These are phyloP conservation scores for Ahaetulla prasina DNA, from an alignment of 2,113 vertebrate species.

Conservation along the genomic window DNA sequence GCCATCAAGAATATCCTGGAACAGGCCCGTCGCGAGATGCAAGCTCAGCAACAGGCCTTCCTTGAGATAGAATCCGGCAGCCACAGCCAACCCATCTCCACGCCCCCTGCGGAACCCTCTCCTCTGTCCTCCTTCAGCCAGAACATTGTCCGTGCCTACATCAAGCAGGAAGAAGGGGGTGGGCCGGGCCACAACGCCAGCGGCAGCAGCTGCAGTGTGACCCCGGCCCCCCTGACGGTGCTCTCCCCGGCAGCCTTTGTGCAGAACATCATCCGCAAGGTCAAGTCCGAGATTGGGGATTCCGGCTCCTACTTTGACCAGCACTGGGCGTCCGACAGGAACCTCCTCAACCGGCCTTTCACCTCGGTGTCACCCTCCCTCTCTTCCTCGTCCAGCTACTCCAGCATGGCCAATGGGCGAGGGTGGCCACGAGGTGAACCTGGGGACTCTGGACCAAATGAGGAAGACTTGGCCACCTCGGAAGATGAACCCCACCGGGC, in stretches of 20 bases:
- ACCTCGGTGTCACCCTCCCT: slow-evolving; percentile 87
- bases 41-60: slow-evolving; percentile 91
- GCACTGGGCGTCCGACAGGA: slow-evolving; percentile 90
- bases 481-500: slow-evolving; percentile 79
- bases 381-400: slow-evolving; percentile 88
- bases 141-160: slow-evolving; percentile 68
- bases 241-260: slow-evolving; percentile 93
- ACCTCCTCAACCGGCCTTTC: slow-evolving; percentile 72
- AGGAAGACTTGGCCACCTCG: slow-evolving; percentile 72
- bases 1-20: slow-evolving; percentile 96
- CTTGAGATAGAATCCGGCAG: slow-evolving; percentile 84
- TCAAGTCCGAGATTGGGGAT: slow-evolving; percentile 94
- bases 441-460: slow-evolving; percentile 64
- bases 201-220: slow-evolving; percentile 48
- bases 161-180: slow-evolving; percentile 88
- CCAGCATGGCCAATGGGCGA: slow-evolving; percentile 74
- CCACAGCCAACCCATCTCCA: slow-evolving; percentile 46
- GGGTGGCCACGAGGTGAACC: slow-evolving; percentile 79
- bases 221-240: slow-evolving; percentile 77
- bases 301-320: slow-evolving; percentile 91
- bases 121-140: slow-evolving; percentile 70
- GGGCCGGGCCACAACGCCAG: slow-evolving; percentile 55
- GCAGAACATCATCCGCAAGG: slow-evolving; percentile 96
- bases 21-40: slow-evolving; percentile 94
- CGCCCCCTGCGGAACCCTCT: slow-evolving; percentile 69